Conservation (phyloP, 2,797 vertebrate species). For the Megalops cyprinoides region DNA sequence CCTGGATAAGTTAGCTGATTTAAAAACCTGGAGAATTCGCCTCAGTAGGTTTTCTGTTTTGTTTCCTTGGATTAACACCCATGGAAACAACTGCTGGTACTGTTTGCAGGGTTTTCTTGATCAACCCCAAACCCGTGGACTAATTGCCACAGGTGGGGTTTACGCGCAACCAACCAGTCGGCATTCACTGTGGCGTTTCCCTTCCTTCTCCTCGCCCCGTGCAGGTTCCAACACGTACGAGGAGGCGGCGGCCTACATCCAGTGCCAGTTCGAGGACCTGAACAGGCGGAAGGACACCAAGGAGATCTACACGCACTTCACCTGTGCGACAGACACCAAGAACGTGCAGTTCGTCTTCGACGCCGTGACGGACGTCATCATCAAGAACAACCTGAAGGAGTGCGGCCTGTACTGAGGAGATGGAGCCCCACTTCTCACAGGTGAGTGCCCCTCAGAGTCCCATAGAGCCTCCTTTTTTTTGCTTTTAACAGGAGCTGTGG, state of each 20-base stretch:
- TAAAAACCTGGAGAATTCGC: no score
- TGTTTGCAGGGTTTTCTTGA: no score
- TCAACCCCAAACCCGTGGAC: no score
- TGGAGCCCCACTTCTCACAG: neutral
- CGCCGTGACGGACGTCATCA: conserved; percentile 98
- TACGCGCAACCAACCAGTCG: no score
- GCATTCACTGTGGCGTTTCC: no score
- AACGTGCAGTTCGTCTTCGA: conserved; percentile 99
- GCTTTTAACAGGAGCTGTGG: no score
- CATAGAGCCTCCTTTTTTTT: no score
- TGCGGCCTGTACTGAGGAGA: conserved; percentile 94
- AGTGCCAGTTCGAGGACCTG: conserved; percentile 98
- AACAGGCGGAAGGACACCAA: conserved; percentile 99
- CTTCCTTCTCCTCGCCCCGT: neutral
- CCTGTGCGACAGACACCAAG: conserved; percentile 98
- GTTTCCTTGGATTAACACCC: no score
- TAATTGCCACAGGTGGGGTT: no score
- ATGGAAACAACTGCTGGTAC: no score
- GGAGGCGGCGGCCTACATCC: conserved; percentile 97
- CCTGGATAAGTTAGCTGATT: no score
- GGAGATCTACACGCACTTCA: conserved; percentile 99
- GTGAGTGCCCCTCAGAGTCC: neutral
- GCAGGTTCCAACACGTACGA: conserved; percentile 95
- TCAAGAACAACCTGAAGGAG: conserved; percentile 99
- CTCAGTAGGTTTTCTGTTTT: no score